Evolutionary conservation across 2,888 invertebrate genomes (phyloP).

Genomic region (Phengaris arion): DNA sequence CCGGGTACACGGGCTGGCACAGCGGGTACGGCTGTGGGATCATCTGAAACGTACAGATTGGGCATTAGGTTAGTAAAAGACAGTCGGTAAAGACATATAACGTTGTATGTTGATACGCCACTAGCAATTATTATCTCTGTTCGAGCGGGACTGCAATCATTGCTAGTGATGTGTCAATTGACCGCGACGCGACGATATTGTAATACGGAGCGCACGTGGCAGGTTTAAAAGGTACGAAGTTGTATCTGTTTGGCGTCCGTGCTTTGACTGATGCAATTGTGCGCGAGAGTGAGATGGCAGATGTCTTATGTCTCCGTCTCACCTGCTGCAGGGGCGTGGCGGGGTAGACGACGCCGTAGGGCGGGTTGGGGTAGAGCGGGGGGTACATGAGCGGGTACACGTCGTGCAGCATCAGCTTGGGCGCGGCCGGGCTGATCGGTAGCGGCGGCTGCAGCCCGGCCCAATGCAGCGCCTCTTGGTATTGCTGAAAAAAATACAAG

Average conservation of each 20-base stretch:
- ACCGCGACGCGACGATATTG: too few species aligned
- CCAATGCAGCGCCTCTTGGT: constrained; percentile 61
- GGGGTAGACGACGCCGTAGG: constrained; percentile 62
- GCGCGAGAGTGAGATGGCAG: too few species aligned
- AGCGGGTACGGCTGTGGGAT: constrained; percentile 59
- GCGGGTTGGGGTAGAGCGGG: constrained; percentile 42
- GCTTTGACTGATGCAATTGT: too few species aligned
- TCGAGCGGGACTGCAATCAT: too few species aligned
- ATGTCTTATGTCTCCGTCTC: not conserved
- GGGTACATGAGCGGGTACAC: constrained; percentile 57
- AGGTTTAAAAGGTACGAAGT: too few species aligned
- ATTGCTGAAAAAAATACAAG: constrained; percentile 43
- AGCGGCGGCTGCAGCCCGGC: constrained; percentile 41
- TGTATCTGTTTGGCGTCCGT: too few species aligned
- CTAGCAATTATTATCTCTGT: too few species aligned
- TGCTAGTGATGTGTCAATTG: too few species aligned
- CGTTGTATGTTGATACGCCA: too few species aligned
- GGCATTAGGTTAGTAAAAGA: too few species aligned
- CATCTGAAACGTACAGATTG: constrained; percentile 45
- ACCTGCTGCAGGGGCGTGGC: constrained; percentile 47
- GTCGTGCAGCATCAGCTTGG: constrained; percentile 56
- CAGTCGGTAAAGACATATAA: too few species aligned
- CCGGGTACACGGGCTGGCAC: constrained; percentile 54
- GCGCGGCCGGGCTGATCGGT: constrained; percentile 40
- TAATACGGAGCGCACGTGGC: too few species aligned